Conservation (phyloP, 2,888 invertebrate species). For the Erannis defoliaria region DNA sequence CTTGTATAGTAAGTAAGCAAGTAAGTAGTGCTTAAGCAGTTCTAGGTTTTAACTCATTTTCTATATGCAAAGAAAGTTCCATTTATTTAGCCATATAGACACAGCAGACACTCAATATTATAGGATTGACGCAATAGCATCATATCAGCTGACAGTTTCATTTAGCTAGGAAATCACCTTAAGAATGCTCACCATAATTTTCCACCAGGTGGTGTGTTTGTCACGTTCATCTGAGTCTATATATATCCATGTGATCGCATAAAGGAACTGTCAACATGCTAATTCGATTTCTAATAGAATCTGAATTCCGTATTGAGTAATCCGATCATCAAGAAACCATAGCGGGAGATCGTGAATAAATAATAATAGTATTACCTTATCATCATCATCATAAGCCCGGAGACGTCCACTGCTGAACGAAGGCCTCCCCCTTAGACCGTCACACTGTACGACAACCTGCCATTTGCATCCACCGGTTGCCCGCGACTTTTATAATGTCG, state of each 20-base stretch:
- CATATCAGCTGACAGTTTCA: not conserved
- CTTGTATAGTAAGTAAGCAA: too few relatives aligned
- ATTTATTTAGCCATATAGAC: not conserved
- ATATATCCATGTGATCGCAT: not conserved
- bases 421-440: too few relatives aligned
- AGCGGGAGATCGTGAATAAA: not conserved
- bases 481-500: too few relatives aligned
- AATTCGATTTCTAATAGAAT: slow-evolving; percentile 20
- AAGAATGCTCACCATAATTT: slow-evolving; percentile 17
- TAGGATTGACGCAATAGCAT: not conserved
- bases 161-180: slow-evolving; percentile 2
- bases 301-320: slow-evolving; percentile 26
- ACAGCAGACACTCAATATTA: not conserved
- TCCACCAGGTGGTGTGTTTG: slow-evolving; percentile 25
- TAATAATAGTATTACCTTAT: too few relatives aligned
- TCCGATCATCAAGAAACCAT: slow-evolving; percentile 1
- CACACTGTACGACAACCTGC: too few relatives aligned
- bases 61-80: too few relatives aligned
- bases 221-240: slow-evolving; percentile 14
- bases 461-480: too few relatives aligned
- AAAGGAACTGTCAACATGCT: slow-evolving; percentile 31
- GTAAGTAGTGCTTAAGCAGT: too few relatives aligned
- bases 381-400: too few relatives aligned
- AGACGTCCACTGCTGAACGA: too few relatives aligned
- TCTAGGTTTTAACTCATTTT: too few relatives aligned